These are phyloP conservation scores for cat (Felis catus) DNA, from an alignment of 2,113 vertebrate genomes.

Conservation along the genomic window F.catus_Fca126_mat1.0 CM031421.1:81612501-81613000, in stretches of 20 bases:
- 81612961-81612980: no score
- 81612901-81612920: neutral
- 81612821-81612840: neutral
- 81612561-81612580: neutral
- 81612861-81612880: neutral
- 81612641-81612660: neutral
- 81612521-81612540: neutral
- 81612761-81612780: neutral
- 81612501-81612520: neutral
- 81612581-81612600: neutral
- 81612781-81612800: neutral
- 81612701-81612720: neutral
- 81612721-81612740: neutral
- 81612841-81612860: neutral
- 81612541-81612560: neutral
- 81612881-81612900: neutral
- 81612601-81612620: neutral
- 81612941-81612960: no score
- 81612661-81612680: neutral
- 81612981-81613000: no score
- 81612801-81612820: neutral
- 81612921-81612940: neutral
- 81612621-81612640: neutral
- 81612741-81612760: neutral
- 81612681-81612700: neutral